Base-by-base conservation (phyloP, 2,113 vertebrate species). In the Notothenia rossii region DNA sequence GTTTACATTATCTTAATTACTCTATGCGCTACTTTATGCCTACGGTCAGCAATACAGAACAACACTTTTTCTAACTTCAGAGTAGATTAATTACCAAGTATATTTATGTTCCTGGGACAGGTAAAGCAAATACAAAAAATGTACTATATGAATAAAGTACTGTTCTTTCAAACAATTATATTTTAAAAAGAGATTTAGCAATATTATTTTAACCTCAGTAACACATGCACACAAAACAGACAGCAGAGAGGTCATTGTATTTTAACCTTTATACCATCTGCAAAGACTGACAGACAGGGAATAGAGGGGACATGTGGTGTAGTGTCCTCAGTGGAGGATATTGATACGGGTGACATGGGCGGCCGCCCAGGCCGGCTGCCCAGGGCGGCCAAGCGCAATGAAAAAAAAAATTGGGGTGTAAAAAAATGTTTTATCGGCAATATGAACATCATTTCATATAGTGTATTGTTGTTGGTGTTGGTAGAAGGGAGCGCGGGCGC, bases 171-270 rank as follows among this genome's bases (percentile, higher is more conserved):
- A 72, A 64, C 77, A 77, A n/a, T n/a, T n/a, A 86, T 88, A 72
- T 81, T 74, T 66, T 69, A 82, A 72, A 87, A 88, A 79, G 86
- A 87, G 40, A 75, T 82, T 25, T 54, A 71, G n/a, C 72, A 68
- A 76, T 59, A 40, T 40, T 75, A 73, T 70, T 29, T 81, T 59
- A 58, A 48, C 46, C 40, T 74, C 69, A 62, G 53, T 48, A 72
- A 86, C 88, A 84, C 86, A 86, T 89, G 82, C 91, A 91, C 75
- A 87, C 68, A 78, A 74, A 73, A 79, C 61, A 72, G 64, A 79
- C 49, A 49, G 36, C 43, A 77, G 29, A 64, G 53, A 33, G 59
- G 74, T 75, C 60, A 66, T 50, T 79, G 67, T 74, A 55, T 86
- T 72, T 81, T 40, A 82, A 82, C 40, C 56, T 64, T 54, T 33